Conservation (phyloP, 2,113 vertebrate species). For the Phrynocephalus versicolor region DNA sequence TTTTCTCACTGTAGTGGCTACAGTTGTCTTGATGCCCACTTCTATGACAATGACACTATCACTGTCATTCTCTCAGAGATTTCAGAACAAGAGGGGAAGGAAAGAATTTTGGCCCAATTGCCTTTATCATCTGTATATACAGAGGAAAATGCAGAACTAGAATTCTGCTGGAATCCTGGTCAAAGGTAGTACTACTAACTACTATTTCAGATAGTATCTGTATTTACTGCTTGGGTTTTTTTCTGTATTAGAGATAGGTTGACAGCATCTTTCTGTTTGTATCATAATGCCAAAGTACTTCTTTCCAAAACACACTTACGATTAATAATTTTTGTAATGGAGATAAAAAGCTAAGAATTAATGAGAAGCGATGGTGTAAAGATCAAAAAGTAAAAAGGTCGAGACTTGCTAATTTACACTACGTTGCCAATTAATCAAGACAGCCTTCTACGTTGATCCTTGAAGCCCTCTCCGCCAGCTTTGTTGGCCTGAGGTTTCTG, state of each 20-base stretch:
- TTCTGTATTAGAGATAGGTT: not conserved
- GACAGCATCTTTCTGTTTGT: not conserved
- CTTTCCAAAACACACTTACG: too few relatives aligned
- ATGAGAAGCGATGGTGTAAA: too few relatives aligned
- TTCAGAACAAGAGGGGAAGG: constrained; percentile 80
- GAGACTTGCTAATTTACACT: too few relatives aligned
- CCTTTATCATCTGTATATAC: constrained; percentile 82
- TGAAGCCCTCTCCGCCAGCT: too few relatives aligned
- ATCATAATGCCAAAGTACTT: too few relatives aligned
- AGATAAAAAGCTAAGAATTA: too few relatives aligned
- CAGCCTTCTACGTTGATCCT: too few relatives aligned
- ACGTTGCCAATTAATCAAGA: too few relatives aligned
- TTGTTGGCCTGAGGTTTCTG: too few relatives aligned
- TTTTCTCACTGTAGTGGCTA: constrained; percentile 69
- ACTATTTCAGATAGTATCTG: not conserved
- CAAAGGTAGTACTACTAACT: constrained; percentile 73
- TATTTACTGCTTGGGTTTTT: not conserved
- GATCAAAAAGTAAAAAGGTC: too few relatives aligned
- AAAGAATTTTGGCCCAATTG: constrained; percentile 87
- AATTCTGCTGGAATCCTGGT: constrained; percentile 81
- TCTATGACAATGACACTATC: constrained; percentile 93
- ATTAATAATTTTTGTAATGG: too few relatives aligned
- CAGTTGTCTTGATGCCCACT: constrained; percentile 91
- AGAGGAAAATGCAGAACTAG: constrained; percentile 69
- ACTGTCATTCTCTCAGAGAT: constrained; percentile 86